phyloP scores from a whole-genome alignment of 2,797 vertebrate species.

The Macrochelys suwanniensis region DNA sequence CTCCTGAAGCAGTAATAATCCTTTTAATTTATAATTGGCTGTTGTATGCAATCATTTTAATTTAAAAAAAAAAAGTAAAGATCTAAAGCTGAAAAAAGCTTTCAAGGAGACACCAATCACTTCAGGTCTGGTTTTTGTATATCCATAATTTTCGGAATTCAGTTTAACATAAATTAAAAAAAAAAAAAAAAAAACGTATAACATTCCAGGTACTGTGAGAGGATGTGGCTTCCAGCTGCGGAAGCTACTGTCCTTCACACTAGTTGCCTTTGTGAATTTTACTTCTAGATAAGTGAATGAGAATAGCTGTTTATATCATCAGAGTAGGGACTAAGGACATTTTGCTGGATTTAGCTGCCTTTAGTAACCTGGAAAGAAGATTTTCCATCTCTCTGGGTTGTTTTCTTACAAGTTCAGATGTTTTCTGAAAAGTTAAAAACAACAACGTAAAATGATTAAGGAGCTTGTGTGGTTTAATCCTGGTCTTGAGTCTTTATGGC shows the following conservation, averaged over 20 bases:
- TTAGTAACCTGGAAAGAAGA: slow-evolving; percentile 52
- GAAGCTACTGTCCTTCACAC: slow-evolving; percentile 64
- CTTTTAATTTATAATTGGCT: slow-evolving; percentile 59
- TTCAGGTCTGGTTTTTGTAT: not conserved
- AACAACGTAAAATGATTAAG: slow-evolving; percentile 43
- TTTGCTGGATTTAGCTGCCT: slow-evolving; percentile 58
- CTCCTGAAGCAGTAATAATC: slow-evolving; percentile 45
- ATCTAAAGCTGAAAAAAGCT: slow-evolving; percentile 30
- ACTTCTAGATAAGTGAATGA: slow-evolving; percentile 55
- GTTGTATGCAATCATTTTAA: slow-evolving; percentile 50
- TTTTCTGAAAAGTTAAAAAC: slow-evolving; percentile 45
- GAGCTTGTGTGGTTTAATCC: slow-evolving; percentile 41
- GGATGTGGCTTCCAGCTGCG: not conserved
- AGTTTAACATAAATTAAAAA: not conserved
- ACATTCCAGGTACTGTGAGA: slow-evolving; percentile 46
- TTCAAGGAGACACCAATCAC: slow-evolving; percentile 7
- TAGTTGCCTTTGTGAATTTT: slow-evolving; percentile 42
- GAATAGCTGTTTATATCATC: slow-evolving; percentile 74
- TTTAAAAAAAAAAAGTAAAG: slow-evolving; percentile 13
- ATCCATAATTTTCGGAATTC: not conserved
- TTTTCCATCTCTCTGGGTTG: slow-evolving; percentile 57
- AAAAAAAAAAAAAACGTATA: not conserved
- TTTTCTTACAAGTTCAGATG: slow-evolving; percentile 39
- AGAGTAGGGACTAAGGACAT: slow-evolving; percentile 68
- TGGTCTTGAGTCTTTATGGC: slow-evolving; percentile 41